Base-by-base conservation (phyloP, 2,797 vertebrate genomes). In the Pelodytes ibericus region DNA sequence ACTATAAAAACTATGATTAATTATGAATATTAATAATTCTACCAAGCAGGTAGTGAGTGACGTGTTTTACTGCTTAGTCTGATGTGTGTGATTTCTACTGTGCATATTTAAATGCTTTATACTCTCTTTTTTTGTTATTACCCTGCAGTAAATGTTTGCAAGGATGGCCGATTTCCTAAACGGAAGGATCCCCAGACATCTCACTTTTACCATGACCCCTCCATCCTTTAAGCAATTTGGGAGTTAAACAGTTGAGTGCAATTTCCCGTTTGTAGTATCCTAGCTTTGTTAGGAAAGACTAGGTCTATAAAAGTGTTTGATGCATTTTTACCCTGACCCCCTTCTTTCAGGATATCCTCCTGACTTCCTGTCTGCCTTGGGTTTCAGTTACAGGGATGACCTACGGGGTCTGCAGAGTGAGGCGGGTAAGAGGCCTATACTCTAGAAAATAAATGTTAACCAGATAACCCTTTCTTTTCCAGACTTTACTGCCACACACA, bases 321-420 rank as follows among this genome's bases (percentile, higher is more conserved):
- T 63, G 68, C 72, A 47, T 39, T 66, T 80, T 65, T 60, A 44
- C 66, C 22, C n/a, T 71, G 44, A 73, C 70, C 71, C 26, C 25
- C 47, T 76, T 33, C 72, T 64, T 15, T 65, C 81, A 80, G 69
- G 71, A 80, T 69, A 60, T 53, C 61, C 74, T 56, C 69, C 70
- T 25, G 20, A 66, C 79, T 77, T 72, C 80, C 56, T 71, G 72
- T 51, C 74, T 67, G 60, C 20, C 53, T 49, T 51, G 62, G 70
- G 33, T 63, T 29, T 60, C 18, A 36, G 62, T 67, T 66, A 72
- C 61, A 57, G 56, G 51, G 67, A 59, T 77, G 71, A 74, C 59
- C 72, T 62, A 27, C 15, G 22, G 30, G 41, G 70, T 61, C 70
- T 62, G 69, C 63, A 53, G 59, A 78, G 24, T 62, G 56, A 67